Evolutionary conservation across 2,888 invertebrate species (phyloP), one percentile per base, ranked within the genome.

Genomic region (Nematopogon swammerdamellus): DNA sequence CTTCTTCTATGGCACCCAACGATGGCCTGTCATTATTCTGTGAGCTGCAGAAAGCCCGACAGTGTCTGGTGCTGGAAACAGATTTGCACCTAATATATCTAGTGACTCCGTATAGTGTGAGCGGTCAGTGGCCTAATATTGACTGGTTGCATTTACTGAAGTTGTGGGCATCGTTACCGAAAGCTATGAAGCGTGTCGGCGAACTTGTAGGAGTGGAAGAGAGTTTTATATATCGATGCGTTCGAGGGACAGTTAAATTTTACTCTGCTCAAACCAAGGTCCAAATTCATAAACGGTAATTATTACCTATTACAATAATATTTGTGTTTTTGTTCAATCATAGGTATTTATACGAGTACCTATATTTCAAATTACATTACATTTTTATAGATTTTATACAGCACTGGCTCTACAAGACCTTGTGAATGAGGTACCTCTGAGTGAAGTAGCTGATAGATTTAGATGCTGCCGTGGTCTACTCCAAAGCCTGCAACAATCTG

Each of bases 11-110:
- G 70, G 89, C 95, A n/a, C 97, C 98, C 0, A 91, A 91, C 64
- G 96, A 98, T 67, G 97, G 95, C 0, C 75, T 97, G 8, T 83
- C 89, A 17, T 82, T 99, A 44, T 93, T 97, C 63, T 84, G 88
- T 54, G 98, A 98, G 68, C 70, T 99, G 19, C 90, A 94, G 67
- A 90, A 88, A 67, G 95, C 97, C 0, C 82, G 95, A 8, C 88
- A 90, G 59, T 91, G 92, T 62, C 89, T 99, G 63, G 95, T 95
- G 0, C 73, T 99, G 11, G 95, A 97, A 65, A 93, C 92, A 49
- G 98, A 99, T 61, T 81, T 99, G 2, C 98, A 99, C 71, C 85
- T 97, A 43, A 86, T 99, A 46, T 99, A 97, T 70, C 80, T 96
- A 60, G 97, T 97, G 43, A 98, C 97, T 2, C 98, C 98, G 1